phyloP scores from a whole-genome alignment of 1,140 invertebrate species.

The Drosophila elegans region DNA sequence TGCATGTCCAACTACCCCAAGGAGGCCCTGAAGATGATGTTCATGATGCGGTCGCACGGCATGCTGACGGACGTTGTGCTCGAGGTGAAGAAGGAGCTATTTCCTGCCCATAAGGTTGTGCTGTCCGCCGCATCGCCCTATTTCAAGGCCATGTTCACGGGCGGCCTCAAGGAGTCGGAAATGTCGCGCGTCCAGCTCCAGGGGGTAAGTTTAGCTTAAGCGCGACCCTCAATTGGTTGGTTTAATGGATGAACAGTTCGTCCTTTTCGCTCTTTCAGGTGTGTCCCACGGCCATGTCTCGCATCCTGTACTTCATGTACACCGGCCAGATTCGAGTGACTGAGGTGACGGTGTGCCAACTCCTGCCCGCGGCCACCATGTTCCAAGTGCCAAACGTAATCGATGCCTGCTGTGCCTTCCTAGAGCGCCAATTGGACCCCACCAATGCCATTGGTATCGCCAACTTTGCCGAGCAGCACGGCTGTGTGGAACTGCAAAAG shows the following conservation, averaged over 20 bases:
- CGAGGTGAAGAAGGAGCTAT: conserved; percentile 93
- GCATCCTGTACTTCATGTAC: conserved; percentile 95
- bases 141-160: conserved; percentile 98
- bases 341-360: conserved; percentile 95
- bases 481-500: conserved; percentile 92
- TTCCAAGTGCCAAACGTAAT: conserved; percentile 96
- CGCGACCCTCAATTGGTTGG: conserved; percentile 37
- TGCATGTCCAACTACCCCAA: conserved; percentile 93
- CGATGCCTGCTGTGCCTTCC: conserved; percentile 95
- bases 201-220: conserved; percentile 87
- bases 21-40: conserved; percentile 95
- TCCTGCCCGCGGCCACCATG: conserved; percentile 96
- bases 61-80: conserved; percentile 96
- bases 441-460: conserved; percentile 97
- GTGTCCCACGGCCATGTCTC: conserved; percentile 93
- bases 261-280: conserved; percentile 58
- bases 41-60: conserved; percentile 93
- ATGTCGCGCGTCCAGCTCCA: conserved; percentile 94
- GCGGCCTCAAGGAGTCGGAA: conserved; percentile 93
- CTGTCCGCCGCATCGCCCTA: conserved; percentile 97
- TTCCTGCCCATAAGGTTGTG: conserved; percentile 96
- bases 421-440: conserved; percentile 96
- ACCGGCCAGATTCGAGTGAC: conserved; percentile 94
- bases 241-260: conserved; percentile 77
- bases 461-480: conserved; percentile 96